phyloP scores from a whole-genome alignment of 2,797 vertebrate genomes.

The Falco biarmicus region DNA sequence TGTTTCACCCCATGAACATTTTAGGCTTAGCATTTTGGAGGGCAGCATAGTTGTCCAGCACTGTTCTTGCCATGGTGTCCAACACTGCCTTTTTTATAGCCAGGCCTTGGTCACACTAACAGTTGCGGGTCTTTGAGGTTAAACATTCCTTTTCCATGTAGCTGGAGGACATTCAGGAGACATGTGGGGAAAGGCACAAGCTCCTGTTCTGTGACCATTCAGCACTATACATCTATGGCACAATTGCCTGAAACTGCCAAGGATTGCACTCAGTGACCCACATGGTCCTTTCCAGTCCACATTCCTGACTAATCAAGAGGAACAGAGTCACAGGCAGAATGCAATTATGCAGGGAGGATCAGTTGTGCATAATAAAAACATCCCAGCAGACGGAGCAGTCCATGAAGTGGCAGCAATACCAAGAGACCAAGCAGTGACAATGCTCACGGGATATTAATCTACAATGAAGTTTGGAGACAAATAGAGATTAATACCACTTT shows the following conservation, averaged over 20 bases:
- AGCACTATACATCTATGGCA: neutral
- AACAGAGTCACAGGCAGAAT: slow-evolving; percentile 3
- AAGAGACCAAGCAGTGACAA: neutral
- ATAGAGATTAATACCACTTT: slow-evolving; percentile 34
- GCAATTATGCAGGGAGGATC: neutral
- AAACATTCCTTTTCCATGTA: neutral
- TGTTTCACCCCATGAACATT: neutral
- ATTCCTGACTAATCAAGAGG: neutral
- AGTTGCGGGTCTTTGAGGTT: neutral
- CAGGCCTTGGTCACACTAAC: neutral
- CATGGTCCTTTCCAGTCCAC: neutral
- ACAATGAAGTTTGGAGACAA: slow-evolving; percentile 7
- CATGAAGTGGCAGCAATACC: neutral
- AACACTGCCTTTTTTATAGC: neutral
- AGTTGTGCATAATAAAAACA: slow-evolving; percentile 7
- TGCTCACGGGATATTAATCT: neutral
- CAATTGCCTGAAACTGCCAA: neutral
- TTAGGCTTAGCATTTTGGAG: neutral
- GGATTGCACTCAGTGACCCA: neutral
- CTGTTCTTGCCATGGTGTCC: neutral
- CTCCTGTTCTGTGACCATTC: neutral
- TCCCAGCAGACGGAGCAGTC: neutral
- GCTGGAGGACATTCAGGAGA: neutral
- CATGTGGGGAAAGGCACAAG: neutral
- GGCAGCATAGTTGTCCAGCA: neutral